Conservation (phyloP, 2,113 vertebrate species). For the Sminthopsis crassicaudata region DNA sequence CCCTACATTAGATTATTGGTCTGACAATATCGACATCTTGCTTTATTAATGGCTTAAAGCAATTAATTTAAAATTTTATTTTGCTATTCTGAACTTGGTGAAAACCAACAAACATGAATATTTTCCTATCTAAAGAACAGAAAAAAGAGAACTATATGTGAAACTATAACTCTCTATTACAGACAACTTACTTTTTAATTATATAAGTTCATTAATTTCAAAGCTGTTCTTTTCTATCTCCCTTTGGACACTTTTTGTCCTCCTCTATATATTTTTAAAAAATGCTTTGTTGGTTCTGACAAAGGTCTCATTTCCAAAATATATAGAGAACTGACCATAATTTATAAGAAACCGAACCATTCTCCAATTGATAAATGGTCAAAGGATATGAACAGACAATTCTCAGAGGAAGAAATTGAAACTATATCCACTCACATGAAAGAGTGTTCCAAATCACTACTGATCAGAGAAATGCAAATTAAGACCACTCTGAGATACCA, state of each 20-base stretch:
- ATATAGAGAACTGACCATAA: too few relatives aligned
- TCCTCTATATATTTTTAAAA: background rate
- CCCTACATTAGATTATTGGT: background rate
- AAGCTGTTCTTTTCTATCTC: background rate
- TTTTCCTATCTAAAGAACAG: background rate
- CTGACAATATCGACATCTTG: background rate
- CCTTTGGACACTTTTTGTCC: background rate
- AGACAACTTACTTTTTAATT: background rate
- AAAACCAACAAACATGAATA: background rate
- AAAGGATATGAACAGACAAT: too few relatives aligned
- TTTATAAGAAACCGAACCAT: too few relatives aligned
- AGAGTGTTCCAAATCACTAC: too few relatives aligned
- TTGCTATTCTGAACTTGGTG: background rate
- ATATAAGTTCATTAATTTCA: background rate
- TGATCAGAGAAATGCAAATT: too few relatives aligned
- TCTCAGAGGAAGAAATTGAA: too few relatives aligned
- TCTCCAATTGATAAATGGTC: too few relatives aligned
- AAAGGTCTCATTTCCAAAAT: too few relatives aligned
- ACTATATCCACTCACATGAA: too few relatives aligned
- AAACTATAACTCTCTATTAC: background rate
- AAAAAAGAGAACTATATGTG: background rate
- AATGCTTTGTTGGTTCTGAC: background rate
- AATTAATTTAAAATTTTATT: background rate
- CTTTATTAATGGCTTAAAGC: background rate
- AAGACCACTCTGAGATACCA: too few relatives aligned